A percentile compares a stretch with the other conserved stretches of the same genome.
Evolutionary conservation across 2,888 invertebrate species (phyloP).

Genomic region (Drosophila rubida): DNA sequence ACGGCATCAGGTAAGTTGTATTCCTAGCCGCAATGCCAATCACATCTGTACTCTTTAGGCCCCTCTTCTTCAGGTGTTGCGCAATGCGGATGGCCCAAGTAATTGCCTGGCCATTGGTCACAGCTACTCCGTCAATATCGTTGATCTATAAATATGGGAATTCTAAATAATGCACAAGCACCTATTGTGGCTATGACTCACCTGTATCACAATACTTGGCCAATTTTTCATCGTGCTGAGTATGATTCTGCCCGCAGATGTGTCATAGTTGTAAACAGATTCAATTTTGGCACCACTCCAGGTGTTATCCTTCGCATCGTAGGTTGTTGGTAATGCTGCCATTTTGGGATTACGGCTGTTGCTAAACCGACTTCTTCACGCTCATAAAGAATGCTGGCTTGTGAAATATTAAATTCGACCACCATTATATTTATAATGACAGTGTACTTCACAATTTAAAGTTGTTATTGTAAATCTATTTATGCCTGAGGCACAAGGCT

Average conservation of each 20-base stretch:
- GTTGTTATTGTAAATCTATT: not conserved
- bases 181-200: conserved; percentile 14
- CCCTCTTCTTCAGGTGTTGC: conserved; percentile 66
- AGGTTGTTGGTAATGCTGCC: not conserved
- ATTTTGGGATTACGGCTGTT: not conserved
- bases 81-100: conserved; percentile 74
- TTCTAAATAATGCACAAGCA: not conserved
- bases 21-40: conserved; percentile 75
- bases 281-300: conserved; percentile 47
- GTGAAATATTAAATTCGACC: not conserved
- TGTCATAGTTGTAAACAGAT: conserved; percentile 58
- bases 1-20: conserved; percentile 69
- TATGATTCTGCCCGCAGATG: conserved; percentile 63
- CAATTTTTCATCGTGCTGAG: conserved; percentile 63
- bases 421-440: not conserved
- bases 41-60: conserved; percentile 70
- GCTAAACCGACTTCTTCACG: not conserved
- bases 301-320: not conserved
- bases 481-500: not conserved
- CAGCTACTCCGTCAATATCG: conserved; percentile 61
- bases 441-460: not conserved
- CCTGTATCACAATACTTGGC: conserved; percentile 69
- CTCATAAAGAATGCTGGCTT: not conserved
- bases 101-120: conserved; percentile 67
- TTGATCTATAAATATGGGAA: conserved; percentile 55